Evolutionary conservation across 2,888 invertebrate species (phyloP), one percentile per base, ranked within the genome.

Genomic region (Idaea dimidiata): DNA sequence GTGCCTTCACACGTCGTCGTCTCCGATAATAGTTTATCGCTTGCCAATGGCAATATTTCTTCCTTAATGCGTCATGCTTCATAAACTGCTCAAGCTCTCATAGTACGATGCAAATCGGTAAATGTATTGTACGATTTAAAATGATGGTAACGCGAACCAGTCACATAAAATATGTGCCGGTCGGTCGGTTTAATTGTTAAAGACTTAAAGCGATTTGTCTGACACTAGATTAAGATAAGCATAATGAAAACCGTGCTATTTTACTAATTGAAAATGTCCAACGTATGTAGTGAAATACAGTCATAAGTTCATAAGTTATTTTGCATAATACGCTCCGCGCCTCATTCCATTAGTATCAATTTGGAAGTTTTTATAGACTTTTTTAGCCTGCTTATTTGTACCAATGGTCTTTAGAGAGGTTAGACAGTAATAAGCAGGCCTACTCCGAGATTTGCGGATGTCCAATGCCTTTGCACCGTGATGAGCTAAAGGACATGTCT

Each of bases 31-130:
- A 62, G 57, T 69, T 67, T 65, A 66, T 66, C 55, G 64, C 60
- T 32, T 55, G 56, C 60, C 65, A 68, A 73, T 71, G 67, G 63
- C 67, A 74, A 80, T 84, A 81, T 76, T 77, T 83, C 77, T 76
- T 74, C 63, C 64, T 65, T 67, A 66, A 69, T 67, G 65, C 66
- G 70, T 73, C 72, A 77, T 71, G 72, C 66, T 71, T 68, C 66
- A 70, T 72, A 75, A 69, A 66, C 65, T 69, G 70, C 70, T 77
- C 79, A 77, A 77, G 75, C 73, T 74, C 75, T 75, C 70, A 68
- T 65, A 64, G 67, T 69, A 68, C 72, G 69, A 68, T 72, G 69
- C 77, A 73, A 77, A 75, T 76, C 75, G 62, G 6, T 17, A 54
- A 24, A 64, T 68, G 68, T 62, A 65, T 68, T 63, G 53, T 59